Evolutionary conservation across 2,797 vertebrate genomes (phyloP), one percentile per base, ranked within the genome.

Genomic region (Gymnodraco acuticeps): DNA sequence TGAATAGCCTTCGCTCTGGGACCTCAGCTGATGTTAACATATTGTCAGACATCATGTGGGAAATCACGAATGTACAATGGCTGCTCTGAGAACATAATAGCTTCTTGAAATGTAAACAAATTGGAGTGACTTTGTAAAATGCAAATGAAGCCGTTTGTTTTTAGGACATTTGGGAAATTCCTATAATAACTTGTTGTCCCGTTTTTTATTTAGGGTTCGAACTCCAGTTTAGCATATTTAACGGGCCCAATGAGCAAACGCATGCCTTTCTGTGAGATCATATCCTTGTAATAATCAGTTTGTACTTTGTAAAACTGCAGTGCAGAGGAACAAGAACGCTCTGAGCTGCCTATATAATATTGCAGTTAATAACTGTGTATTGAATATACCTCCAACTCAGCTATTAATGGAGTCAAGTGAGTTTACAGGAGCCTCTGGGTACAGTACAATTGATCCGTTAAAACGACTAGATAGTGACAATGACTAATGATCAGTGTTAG

Each of bases 351-450:
- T 5, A 43, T 42, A 64, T 73, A 67, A 65, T 72, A 65, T 74
- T 38, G 56, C 75, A 59, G 52, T 70, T 72, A 64, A 64, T 73
- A 78, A 63, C 59, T 65, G 17, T 59, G 10, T 77, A 72, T 74
- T 56, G 70, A 84, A 74, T 73, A 84, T n/a, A 69, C 33, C 63
- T 75, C 76, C 27, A 15, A 56, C 71, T 83, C 67, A 50, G 70
- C 64, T 48, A 62, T 86, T 83, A 43, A 80, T 91, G 78, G 80
- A 47, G 53, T 59, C 41, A 62, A 77, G 73, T 73, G 75, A 55
- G 73, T 77, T 80, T 77, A 75, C 73, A 70, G 16, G 38, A 70
- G 62, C 59, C 59, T 41, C 53, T 56, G 67, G 68, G 63, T 54
- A n/a, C 64, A 55, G 64, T 54, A n/a, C 64, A 59, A 77, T 73